Evolutionary conservation across 2,888 invertebrate species (phyloP), one percentile per base, ranked within the genome.

Genomic region (Baccha elongata): DNA sequence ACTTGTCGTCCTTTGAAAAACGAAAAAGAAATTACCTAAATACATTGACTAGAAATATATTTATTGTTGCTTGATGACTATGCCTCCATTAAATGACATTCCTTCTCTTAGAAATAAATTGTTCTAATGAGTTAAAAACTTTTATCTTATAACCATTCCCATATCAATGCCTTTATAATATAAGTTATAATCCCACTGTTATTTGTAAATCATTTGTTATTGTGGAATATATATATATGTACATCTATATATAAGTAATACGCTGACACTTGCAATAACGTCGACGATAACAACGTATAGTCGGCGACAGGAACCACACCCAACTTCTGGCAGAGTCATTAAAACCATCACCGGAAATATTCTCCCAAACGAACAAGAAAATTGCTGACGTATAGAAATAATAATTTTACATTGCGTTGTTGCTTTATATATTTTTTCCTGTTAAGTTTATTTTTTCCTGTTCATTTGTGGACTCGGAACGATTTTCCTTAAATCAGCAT

Each of bases 341-440:
- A 81, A 80, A 73, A 80, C 64, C 74, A 65, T 29, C 64, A 44
- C 46, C 80, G 64, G 69, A 74, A 64, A 46, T 42, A 21, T 74
- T 58, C 74, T 80, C 80, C 68, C 17, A 53, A 81, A 74, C 29
- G 79, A 80, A 65, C 44, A 75, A 75, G 64, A 67, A 64, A 75
- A 81, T 60, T 42, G 81, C 75, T 81, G 81, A 75, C 81, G n/a
- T n/a, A n/a, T n/a, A n/a, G n/a, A 50, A 15, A 55, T 55, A 75
- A 65, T 75, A 69, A 52, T 60, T 69, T 74, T 69, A 4, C 42
- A 29, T 48, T 71, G 71, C 60, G 74, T 65, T 60, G 32, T 53
- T 50, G 71, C 23, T 62, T 62, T 44, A 37, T 46, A 5, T 6
- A 32, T 46, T 21, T 23, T 46, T 35, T 23, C 29, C 17, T 37